Conservation (phyloP, 1,140 invertebrate species). For the Ruditapes philippinarum region DNA sequence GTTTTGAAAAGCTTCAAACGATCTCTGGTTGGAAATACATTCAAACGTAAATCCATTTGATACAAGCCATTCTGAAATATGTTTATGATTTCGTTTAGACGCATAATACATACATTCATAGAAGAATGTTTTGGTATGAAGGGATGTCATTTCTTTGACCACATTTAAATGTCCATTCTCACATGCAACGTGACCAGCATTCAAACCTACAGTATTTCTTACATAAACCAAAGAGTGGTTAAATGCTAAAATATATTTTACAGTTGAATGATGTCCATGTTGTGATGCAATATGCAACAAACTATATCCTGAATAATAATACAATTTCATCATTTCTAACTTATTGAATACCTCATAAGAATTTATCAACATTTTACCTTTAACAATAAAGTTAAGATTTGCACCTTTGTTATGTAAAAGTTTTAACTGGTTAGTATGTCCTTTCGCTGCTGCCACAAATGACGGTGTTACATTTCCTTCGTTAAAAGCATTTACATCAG, state of each 20-base stretch:
- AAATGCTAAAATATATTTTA: background rate
- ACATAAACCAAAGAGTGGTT: background rate
- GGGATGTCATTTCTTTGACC: background rate
- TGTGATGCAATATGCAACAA: constrained; percentile 30
- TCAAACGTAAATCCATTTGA: background rate
- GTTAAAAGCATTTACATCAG: background rate
- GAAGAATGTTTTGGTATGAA: background rate
- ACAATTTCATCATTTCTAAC: constrained; percentile 11
- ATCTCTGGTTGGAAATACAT: background rate
- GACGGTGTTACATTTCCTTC: background rate
- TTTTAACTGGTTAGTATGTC: constrained; percentile 17
- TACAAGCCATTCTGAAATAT: background rate
- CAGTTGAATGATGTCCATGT: background rate
- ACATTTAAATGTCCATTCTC: constrained; percentile 16
- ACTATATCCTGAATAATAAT: constrained; percentile 17
- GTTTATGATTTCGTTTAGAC: constrained; percentile 1
- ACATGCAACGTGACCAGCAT: constrained; percentile 26
- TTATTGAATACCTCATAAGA: background rate
- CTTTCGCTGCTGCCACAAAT: constrained; percentile 34
- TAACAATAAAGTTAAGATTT: background rate
- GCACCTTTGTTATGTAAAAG: constrained; percentile 21
- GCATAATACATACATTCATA: constrained; percentile 21
- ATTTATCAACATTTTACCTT: background rate
- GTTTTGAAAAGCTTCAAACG: too few species aligned
- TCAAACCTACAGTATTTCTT: background rate